A percentile compares a stretch with the other conserved stretches of the same genome.
Evolutionary conservation across 1,140 invertebrate species (phyloP).

Genomic region (Drosophila funebris): DNA sequence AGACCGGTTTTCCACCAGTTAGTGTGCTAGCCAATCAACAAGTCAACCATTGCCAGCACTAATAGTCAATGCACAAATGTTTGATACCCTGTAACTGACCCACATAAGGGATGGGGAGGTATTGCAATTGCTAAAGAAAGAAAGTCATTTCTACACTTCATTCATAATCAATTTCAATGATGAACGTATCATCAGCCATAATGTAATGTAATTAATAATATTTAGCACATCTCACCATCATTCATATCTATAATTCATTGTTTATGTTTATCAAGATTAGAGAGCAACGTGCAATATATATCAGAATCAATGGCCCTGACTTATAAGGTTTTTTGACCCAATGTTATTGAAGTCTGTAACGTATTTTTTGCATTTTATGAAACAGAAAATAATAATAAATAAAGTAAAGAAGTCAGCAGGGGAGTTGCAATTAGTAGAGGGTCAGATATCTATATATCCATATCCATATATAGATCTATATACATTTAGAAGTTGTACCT

Average conservation of each 20-base stretch:
- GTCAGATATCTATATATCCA: neutral
- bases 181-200: too few species aligned
- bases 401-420: neutral
- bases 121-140: neutral
- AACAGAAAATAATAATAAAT: neutral
- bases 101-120: neutral
- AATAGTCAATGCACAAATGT: slow-evolving; percentile 5
- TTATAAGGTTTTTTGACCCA: slow-evolving; percentile 10
- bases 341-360: slow-evolving; percentile 4
- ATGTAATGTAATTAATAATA: too few species aligned
- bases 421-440: slow-evolving; percentile 1
- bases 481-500: too few species aligned
- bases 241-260: neutral
- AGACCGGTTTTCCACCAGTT: slow-evolving; percentile 50
- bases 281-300: neutral
- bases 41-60: slow-evolving; percentile 4
- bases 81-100: slow-evolving; percentile 1
- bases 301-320: slow-evolving; percentile 1
- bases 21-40: slow-evolving; percentile 36
- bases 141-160: neutral
- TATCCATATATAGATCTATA: too few species aligned
- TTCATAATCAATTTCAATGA: too few species aligned
- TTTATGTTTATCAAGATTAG: neutral
- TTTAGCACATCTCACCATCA: neutral
- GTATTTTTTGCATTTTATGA: neutral